Evolutionary conservation across 64 coral and sea anemone species (phyloP).

Genomic region (Montipora sp.): DNA sequence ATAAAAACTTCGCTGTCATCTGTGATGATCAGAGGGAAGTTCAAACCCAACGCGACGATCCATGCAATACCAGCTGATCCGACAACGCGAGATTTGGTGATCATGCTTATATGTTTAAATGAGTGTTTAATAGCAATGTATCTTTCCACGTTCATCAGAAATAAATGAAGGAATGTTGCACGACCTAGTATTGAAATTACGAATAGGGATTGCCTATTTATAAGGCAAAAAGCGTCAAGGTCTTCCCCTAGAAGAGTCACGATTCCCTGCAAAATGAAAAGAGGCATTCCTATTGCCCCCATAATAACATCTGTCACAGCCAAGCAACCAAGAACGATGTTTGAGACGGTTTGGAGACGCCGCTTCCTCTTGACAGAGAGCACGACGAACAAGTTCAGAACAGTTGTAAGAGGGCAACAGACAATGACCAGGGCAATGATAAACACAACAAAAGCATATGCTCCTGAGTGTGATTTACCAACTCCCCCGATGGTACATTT

Average conservation of each 20-base stretch:
- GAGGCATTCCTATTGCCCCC: not conserved
- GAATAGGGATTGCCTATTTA: not conserved
- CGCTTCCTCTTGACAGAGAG: not conserved
- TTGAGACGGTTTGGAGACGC: not conserved
- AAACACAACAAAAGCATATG: too few relatives aligned
- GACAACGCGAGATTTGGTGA: not conserved
- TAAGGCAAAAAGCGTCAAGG: not conserved
- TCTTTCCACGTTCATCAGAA: not conserved
- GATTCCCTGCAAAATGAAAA: not conserved
- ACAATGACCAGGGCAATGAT: too few relatives aligned
- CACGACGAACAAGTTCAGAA: not conserved
- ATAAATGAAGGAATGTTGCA: not conserved
- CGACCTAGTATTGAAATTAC: not conserved
- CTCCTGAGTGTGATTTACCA: too few relatives aligned
- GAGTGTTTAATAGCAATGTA: conserved; percentile 5
- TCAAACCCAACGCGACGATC: not conserved
- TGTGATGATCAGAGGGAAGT: not conserved
- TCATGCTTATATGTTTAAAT: not conserved
- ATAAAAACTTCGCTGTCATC: too few relatives aligned
- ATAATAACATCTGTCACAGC: not conserved
- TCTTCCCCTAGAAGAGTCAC: not conserved
- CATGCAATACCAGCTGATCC: not conserved
- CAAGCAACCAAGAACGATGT: not conserved
- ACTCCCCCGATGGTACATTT: too few relatives aligned
- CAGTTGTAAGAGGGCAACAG: not conserved